Base-by-base conservation (phyloP, 2,888 invertebrate species). In the Ommatoiulus sabulosus region DNA sequence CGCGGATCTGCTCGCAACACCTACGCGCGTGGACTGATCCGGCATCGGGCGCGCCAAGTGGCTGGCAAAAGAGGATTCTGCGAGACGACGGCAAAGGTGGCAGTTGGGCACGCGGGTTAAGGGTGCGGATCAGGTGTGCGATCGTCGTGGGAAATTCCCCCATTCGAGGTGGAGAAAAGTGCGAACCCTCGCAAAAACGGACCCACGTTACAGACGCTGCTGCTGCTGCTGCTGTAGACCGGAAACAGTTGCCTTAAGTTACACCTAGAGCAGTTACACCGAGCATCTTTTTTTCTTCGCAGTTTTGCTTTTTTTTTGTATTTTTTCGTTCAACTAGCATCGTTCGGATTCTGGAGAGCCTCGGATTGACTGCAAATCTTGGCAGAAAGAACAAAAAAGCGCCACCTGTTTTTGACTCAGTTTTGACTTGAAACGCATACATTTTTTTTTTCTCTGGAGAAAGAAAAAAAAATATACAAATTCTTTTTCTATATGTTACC, bases 71-170 rank as follows among this genome's bases (percentile, higher is more conserved):
- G 63, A 5, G 20, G 72, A 72, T 72, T 72, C 24, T 24, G 72
- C 24, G 72, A 72, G 72, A n/a, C 24, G 72, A 72, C 72, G 72
- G 24, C 6, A 72, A 72, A 72, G 72, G 72, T 72, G 72, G 72
- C 72, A n/a, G 72, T 72, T 72, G 72, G n/a, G 48, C 48, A 48
- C 48, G 48, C 48, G 12, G 48, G 48, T 48, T 48, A 48, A 48
- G 72, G 24, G 72, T 24, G 72, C 72, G 72, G 72, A 24, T 72
- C 72, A 72, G 72, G 72, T 72, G 57, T 52, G 63, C 72, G 24
- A 72, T 72, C 72, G 72, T n/a, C 72, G 72, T 24, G 72, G 72
- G 72, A 72, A 72, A 24, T 24, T 72, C 72, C 63, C 72, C 72
- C n/a, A n/a, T 48, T 48, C 48, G 8, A 72, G 24, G 72, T 24